These are phyloP conservation scores for Sciaenops ocellatus DNA, from an alignment of 2,797 vertebrate species.

Conservation along the genomic window DNA sequence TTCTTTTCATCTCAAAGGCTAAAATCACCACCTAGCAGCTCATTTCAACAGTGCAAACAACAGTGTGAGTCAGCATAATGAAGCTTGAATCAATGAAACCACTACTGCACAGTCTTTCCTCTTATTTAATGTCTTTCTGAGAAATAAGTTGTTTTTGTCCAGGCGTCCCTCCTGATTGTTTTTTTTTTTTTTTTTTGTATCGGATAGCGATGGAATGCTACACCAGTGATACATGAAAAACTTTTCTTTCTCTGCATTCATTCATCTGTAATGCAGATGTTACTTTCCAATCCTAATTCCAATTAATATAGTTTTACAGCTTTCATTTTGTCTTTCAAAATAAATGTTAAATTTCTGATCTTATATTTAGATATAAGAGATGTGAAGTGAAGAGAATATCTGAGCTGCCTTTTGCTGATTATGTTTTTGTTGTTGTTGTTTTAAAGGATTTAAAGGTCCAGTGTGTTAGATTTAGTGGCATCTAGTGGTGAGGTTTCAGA, in stretches of 20 bases:
- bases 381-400: neutral
- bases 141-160: slow-evolving; percentile 12
- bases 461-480: no score
- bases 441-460: no score
- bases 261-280: neutral
- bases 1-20: neutral
- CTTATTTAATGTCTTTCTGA: neutral
- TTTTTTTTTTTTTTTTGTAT: slow-evolving; percentile 5
- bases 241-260: neutral
- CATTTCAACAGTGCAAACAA: neutral
- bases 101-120: neutral
- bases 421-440: neutral
- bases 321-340: slow-evolving; percentile 7
- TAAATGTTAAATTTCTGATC: neutral
- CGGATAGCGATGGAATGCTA: neutral
- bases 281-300: neutral
- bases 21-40: slow-evolving; percentile 3
- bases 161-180: neutral
- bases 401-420: neutral
- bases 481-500: no score
- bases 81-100: neutral
- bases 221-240: neutral
- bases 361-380: no score
- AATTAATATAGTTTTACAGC: neutral
- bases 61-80: neutral